Evolutionary conservation across 2,797 vertebrate species (phyloP).

Genomic region (Esox lucius): DNA sequence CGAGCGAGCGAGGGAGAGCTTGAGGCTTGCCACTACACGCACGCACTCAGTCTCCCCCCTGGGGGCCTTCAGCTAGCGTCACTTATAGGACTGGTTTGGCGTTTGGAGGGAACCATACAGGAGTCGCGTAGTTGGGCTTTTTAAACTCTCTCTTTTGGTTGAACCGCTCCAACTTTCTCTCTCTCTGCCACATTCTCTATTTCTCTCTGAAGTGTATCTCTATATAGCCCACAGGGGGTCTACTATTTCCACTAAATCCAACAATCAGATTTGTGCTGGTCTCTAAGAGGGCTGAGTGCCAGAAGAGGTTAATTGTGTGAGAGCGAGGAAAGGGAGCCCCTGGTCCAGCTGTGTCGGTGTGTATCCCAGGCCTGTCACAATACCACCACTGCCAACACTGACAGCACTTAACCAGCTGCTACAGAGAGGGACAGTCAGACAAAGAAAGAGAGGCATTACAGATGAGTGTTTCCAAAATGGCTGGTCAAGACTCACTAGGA

Average conservation of each 20-base stretch:
- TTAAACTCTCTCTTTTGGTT: conserved; percentile 15
- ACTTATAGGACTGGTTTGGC: conserved; percentile 42
- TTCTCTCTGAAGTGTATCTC: conserved; percentile 24
- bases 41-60: conserved; percentile 16
- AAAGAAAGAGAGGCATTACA: not conserved
- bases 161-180: not conserved
- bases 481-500: too few relatives aligned
- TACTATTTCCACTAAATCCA: conserved; percentile 3
- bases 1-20: not conserved
- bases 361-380: conserved; percentile 16
- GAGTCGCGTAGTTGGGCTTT: conserved; percentile 62
- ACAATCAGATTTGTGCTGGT: conserved; percentile 43
- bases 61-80: conserved; percentile 39
- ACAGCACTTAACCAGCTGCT: conserved; percentile 36
- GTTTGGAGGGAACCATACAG: conserved; percentile 41
- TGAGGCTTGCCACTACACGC: conserved; percentile 31
- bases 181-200: not conserved
- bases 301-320: conserved; percentile 2
- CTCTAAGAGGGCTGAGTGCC: conserved; percentile 11
- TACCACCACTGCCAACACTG: not conserved
- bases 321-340: conserved; percentile 3
- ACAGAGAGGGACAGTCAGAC: conserved; percentile 13
- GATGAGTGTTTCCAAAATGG: conserved; percentile 20
- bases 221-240: conserved; percentile 2
- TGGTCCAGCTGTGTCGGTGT: conserved; percentile 37